A percentile compares a stretch with the other conserved stretches of the same genome.
These are phyloP conservation scores for Andricus grossulariae DNA, from an alignment of 1,140 invertebrate genomes.

Conservation along the genomic window DNA sequence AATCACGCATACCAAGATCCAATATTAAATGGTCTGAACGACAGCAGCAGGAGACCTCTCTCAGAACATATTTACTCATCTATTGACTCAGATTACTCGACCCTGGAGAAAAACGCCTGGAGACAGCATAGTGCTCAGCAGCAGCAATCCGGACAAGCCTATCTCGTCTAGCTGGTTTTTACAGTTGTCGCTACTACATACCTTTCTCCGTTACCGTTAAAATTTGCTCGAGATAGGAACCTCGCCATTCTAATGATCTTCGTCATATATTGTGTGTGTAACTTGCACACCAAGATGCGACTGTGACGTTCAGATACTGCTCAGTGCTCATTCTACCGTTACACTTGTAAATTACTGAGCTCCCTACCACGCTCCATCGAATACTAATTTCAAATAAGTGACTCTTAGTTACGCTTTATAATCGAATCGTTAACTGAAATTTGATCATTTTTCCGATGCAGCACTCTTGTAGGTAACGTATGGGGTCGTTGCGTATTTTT, in stretches of 20 bases:
- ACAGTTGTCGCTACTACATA: constrained; percentile 34
- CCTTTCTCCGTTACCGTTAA: constrained; percentile 41
- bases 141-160: constrained; percentile 76
- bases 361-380: constrained; percentile 67
- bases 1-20: constrained; percentile 73
- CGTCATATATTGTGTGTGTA: constrained; percentile 25
- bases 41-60: constrained; percentile 81
- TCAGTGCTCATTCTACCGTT: constrained; percentile 64
- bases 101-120: constrained; percentile 76
- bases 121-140: constrained; percentile 63
- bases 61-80: constrained; percentile 92
- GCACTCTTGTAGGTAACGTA: constrained; percentile 54
- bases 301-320: constrained; percentile 26
- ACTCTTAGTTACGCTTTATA: constrained; percentile 52
- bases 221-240: constrained; percentile 34
- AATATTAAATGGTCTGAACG: constrained; percentile 72
- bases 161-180: constrained; percentile 76
- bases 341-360: constrained; percentile 62
- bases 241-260: constrained; percentile 25
- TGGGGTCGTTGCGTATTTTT: constrained; percentile 49
- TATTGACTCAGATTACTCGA: constrained; percentile 89
- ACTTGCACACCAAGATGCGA: constrained; percentile 43
- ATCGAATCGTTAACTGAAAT: constrained; percentile 51
- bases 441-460: constrained; percentile 43
- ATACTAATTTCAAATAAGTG: constrained; percentile 52